phyloP scores from a whole-genome alignment of 2,888 invertebrate genomes.

The Agriopis marginaria region DNA sequence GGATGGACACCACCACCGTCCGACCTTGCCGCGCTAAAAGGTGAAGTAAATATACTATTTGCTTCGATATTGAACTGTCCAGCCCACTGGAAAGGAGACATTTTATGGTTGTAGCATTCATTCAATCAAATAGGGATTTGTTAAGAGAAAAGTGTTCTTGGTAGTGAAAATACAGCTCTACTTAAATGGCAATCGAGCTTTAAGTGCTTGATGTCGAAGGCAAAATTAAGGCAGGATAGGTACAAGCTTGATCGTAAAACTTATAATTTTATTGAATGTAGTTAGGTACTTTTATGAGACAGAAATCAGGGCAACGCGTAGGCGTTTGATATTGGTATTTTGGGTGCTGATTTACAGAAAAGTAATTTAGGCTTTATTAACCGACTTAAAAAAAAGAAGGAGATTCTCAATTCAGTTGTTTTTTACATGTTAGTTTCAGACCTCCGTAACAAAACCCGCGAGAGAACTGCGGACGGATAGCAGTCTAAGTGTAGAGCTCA shows the following conservation, averaged over 20 bases:
- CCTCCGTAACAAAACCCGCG: too few relatives aligned
- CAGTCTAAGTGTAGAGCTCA: background rate
- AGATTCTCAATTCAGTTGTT: too few relatives aligned
- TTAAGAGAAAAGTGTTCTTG: background rate
- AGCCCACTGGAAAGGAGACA: slow-evolving; percentile 70
- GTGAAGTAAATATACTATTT: slow-evolving; percentile 92
- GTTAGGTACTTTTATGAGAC: background rate
- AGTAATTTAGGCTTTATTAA: too few relatives aligned
- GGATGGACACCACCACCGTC: slow-evolving; percentile 95
- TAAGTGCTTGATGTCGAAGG: background rate
- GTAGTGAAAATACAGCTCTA: background rate
- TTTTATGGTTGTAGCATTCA: slow-evolving; percentile 18
- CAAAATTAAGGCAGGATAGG: background rate
- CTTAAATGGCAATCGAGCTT: background rate
- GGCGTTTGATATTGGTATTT: background rate
- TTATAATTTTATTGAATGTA: background rate
- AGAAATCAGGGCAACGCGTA: background rate
- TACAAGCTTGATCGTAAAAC: background rate
- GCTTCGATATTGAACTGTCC: slow-evolving; percentile 90
- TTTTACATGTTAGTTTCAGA: too few relatives aligned
- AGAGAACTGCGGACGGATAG: too few relatives aligned
- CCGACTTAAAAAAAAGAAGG: too few relatives aligned
- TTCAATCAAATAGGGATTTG: background rate
- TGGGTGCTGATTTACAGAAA: background rate
- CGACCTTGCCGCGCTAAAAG: slow-evolving; percentile 93